Base-by-base conservation (phyloP, 2,888 invertebrate genomes). In the Oscheius onirici region DNA sequence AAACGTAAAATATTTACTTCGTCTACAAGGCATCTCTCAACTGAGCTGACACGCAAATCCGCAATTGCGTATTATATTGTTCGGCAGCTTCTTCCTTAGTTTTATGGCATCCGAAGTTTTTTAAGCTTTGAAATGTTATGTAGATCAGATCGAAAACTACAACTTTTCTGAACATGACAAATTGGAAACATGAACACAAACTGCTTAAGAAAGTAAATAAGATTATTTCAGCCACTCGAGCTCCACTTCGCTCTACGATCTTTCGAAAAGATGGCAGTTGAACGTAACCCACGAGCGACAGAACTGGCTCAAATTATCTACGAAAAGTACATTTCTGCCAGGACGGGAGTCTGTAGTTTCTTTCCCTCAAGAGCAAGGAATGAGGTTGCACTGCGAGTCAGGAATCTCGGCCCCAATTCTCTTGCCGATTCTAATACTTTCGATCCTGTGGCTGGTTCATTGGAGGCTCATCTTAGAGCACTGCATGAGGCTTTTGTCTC, bases 221-320 rank as follows among this genome's bases (percentile, higher is more conserved):
- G n/a, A n/a, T n/a, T n/a, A 49, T 73, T 77, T 49, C 79, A 85
- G 69, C 82, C 84, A 17, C 70, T 84, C 43, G 75, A 81, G 15
- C 73, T 84, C 44, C 79, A 85, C 65, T 84, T 83, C 58, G 82
- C 84, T 8, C 80, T 84, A 15, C 55, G 80, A 49, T 84, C 85
- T 17, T 83, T 76, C 70, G 79, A 77, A 34, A 69, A 78, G 44
- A 82, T 83, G 83, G 74, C 73, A 40, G 65, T 69, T 43, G 73
- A 76, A 26, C 66, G 71, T 5, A 79, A 85, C 55, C 69, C 73
- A 28, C 72, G 80, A 63, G 74, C 76, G 55, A 34, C 55, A n/a
- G 77, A 81, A 61, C 66, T 85, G 46, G 84, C 85, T 40, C 69
- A 70, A 17, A 73, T 74, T 10, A 84, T 85, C 26, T 81, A 81